These are phyloP conservation scores for Epinotia nisella DNA, from an alignment of 2,888 invertebrate genomes.

Conservation along the genomic window DNA sequence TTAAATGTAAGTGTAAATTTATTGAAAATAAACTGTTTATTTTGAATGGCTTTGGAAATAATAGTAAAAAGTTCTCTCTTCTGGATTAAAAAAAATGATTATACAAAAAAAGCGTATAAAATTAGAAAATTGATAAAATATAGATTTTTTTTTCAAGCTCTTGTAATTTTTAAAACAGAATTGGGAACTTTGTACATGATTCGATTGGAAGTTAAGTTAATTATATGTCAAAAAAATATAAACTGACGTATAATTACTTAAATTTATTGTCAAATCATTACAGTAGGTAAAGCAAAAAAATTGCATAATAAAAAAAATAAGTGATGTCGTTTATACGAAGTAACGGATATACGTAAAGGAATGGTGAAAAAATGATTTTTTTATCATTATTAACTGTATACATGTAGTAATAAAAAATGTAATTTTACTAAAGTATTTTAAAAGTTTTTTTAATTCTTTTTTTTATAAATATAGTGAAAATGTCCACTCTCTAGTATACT, in stretches of 20 bases:
- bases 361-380: constrained; percentile 65
- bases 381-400: constrained; percentile 52
- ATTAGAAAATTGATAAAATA: not conserved
- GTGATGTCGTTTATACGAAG: constrained; percentile 69
- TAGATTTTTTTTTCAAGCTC: not conserved
- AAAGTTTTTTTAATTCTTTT: constrained; percentile 41
- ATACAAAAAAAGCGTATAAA: not conserved
- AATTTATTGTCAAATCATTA: constrained; percentile 28
- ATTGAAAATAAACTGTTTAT: constrained; percentile 49
- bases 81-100: not conserved
- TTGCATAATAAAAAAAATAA: constrained; percentile 46
- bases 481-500: constrained; percentile 79
- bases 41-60: constrained; percentile 32
- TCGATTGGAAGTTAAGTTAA: constrained; percentile 2
- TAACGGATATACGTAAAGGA: constrained; percentile 82
- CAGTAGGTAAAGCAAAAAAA: constrained; percentile 31
- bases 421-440: constrained; percentile 63
- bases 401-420: constrained; percentile 59
- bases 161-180: constrained; percentile 25
- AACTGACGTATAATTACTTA: constrained; percentile 12
- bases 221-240: not conserved
- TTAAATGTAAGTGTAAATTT: constrained; percentile 59
- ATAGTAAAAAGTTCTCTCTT: constrained; percentile 14
- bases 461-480: constrained; percentile 55
- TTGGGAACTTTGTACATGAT: constrained; percentile 17